Base-by-base conservation (phyloP, 2,113 vertebrate genomes). In the Gambusia holbrooki region DNA sequence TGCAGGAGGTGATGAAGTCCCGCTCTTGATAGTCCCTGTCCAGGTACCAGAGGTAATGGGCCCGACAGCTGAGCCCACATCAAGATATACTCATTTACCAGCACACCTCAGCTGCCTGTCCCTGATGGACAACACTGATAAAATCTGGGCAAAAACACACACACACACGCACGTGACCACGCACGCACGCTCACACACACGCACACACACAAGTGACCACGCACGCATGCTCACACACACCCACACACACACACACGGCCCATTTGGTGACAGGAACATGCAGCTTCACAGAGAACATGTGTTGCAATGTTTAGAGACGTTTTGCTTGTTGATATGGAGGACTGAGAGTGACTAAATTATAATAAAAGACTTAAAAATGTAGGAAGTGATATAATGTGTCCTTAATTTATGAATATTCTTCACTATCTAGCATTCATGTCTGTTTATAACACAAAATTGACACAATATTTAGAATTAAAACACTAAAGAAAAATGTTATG, bases 31-130 rank as follows among this genome's bases (percentile, higher is more conserved):
- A 84, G 84, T 88, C 70, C 35, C 78, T 51, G 42, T 84, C 79
- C 84, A 77, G 76, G 71, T 82, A 79, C 86, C 77, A 73, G 60
- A 88, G 76, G 76, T 93, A 90, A 93, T 87, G 76, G 86, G 71
- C 77, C 80, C 86, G 88, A 86, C 88, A 90, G 77, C 83, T 86
- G 86, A 88, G 82, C 73, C 74, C 72, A 61, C 27, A 78, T 48
- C 25, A 58, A 71, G 64, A 72, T 66, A 62, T 22, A 63, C 70
- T 8, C 40, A 64, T 64, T 58, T 66, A 58, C 62, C 66, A 63
- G 42, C 30, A 5, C 58, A 71, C 51, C 0, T 33, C 51, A 42
- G 17, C 22, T 62, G 40, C 68, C 27, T 72, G 54, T 42, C 58
- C 37, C 51, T 74, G 81, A 87, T 73, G 71, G 51, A 82, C 74